phyloP scores from a whole-genome alignment of 2,797 vertebrate species.

The Amblyraja radiata region DNA sequence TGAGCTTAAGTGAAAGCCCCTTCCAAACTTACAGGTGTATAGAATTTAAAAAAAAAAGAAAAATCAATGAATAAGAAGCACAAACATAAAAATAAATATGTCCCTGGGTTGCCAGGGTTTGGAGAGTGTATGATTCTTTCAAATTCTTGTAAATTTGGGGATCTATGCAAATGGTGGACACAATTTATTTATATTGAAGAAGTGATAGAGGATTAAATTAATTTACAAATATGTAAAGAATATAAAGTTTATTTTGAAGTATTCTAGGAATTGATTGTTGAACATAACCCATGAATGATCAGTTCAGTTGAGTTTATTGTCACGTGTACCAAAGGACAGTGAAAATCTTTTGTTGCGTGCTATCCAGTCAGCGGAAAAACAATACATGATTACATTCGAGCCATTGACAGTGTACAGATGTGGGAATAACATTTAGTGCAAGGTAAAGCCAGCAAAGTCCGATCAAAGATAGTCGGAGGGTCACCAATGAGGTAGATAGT shows the following conservation, averaged over 20 bases:
- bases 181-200: background rate
- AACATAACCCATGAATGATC: background rate
- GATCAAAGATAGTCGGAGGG: too few species aligned
- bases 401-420: too few species aligned
- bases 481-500: too few species aligned
- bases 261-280: background rate
- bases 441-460: too few species aligned
- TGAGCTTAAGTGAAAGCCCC: background rate
- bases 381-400: too few species aligned
- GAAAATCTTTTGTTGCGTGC: too few species aligned
- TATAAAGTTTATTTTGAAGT: background rate
- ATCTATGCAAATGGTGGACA: background rate
- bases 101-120: background rate
- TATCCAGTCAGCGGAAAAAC: too few species aligned
- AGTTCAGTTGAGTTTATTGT: too few species aligned
- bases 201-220: background rate
- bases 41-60: background rate
- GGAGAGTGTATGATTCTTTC: background rate
- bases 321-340: too few species aligned
- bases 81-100: background rate
- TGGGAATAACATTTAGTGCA: too few species aligned
- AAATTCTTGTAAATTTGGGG: background rate
- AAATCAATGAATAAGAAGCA: conserved; percentile 1
- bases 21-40: background rate
- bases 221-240: background rate